These are phyloP conservation scores for Xiphias gladius DNA, from an alignment of 2,113 vertebrate genomes.

Conservation along the genomic window DNA sequence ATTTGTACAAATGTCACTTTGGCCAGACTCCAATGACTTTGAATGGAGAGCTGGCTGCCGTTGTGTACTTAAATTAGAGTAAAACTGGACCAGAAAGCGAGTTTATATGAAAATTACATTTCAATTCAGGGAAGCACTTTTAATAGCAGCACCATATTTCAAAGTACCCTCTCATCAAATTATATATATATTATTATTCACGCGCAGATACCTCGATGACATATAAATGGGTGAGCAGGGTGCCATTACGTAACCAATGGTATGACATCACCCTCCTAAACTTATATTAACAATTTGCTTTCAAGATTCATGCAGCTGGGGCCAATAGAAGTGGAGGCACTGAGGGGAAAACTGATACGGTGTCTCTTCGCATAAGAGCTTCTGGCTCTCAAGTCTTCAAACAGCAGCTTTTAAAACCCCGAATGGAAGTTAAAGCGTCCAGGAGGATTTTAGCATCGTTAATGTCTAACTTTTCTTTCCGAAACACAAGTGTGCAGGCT, in stretches of 20 bases:
- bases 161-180: background rate
- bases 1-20: background rate
- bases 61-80: background rate
- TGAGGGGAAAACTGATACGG: conserved; percentile 15
- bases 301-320: conserved; percentile 30
- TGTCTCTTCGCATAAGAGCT: conserved; percentile 27
- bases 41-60: background rate
- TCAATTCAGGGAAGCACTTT: conserved; percentile 11
- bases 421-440: conserved; percentile 39
- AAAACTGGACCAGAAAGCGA: background rate
- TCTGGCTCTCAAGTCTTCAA: conserved; percentile 33
- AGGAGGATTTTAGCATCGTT: conserved; percentile 59
- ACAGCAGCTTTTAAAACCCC: conserved; percentile 41
- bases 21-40: background rate
- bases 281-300: conserved; percentile 50
- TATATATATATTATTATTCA: conserved; percentile 24
- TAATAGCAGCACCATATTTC: background rate
- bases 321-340: background rate
- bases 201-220: background rate
- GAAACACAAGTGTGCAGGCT: background rate
- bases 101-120: background rate
- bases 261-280: conserved; percentile 59
- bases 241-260: conserved; percentile 42
- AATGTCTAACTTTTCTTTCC: conserved; percentile 44
- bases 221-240: conserved; percentile 33